These are phyloP conservation scores for Somateria mollissima DNA, from an alignment of 2,797 vertebrate genomes.

Conservation along the genomic window DNA sequence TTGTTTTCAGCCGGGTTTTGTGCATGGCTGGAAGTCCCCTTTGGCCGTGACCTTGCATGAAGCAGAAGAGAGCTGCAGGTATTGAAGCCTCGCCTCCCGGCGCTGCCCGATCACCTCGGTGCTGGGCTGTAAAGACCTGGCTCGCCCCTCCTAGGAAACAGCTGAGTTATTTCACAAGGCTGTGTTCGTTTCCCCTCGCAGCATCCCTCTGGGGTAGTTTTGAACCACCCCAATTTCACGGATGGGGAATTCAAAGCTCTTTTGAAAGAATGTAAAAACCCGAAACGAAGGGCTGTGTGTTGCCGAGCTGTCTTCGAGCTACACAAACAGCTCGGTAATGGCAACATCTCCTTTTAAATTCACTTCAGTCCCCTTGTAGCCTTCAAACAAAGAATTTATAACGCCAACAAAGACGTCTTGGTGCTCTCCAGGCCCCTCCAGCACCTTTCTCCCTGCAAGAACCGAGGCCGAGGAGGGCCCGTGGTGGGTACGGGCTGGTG, in stretches of 20 bases:
- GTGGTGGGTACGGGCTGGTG: not conserved
- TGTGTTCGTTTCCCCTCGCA: not conserved
- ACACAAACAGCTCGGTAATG: not conserved
- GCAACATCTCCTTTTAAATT: not conserved
- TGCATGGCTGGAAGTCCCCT: no score
- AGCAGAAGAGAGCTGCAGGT: not conserved
- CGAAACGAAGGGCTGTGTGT: not conserved
- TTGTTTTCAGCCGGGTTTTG: not conserved
- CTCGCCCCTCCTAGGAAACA: not conserved
- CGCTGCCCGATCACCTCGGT: rapidly evolving
- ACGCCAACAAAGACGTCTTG: not conserved
- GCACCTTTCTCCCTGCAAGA: not conserved
- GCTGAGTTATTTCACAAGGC: not conserved
- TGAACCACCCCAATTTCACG: not conserved
- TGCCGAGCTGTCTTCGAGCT: not conserved
- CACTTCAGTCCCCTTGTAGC: not conserved
- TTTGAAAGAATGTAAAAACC: not conserved
- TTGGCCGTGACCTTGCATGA: not conserved
- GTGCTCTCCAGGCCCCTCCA: not conserved
- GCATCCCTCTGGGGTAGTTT: not conserved
- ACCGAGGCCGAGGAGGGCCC: not conserved
- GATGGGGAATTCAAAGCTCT: not conserved
- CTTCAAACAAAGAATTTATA: not conserved
- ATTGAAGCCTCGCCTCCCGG: not conserved
- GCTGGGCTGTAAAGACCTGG: not conserved